Conservation (phyloP, 2,797 vertebrate species). For the Pristis pectinata region DNA sequence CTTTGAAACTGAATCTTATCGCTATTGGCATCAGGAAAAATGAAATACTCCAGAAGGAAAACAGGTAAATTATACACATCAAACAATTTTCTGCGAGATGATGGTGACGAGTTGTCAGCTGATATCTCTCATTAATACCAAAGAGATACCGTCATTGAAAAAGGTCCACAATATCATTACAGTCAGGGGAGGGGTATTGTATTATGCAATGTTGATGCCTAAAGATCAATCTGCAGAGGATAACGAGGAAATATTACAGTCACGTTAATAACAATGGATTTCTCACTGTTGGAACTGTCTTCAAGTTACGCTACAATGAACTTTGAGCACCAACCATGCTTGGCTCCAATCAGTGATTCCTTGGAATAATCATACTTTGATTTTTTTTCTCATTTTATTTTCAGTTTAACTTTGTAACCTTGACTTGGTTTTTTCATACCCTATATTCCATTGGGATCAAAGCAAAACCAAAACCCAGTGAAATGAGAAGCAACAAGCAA, state of each 20-base stretch:
- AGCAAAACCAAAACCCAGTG: slow-evolving; percentile 40
- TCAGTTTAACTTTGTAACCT: background rate
- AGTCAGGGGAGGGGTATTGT: background rate
- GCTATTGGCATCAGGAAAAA: background rate
- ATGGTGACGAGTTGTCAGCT: background rate
- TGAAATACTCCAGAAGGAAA: slow-evolving; percentile 26
- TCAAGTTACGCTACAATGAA: background rate
- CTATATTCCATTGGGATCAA: slow-evolving; percentile 19
- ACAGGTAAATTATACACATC: background rate
- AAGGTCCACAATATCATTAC: background rate
- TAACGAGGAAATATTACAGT: background rate
- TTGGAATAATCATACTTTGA: background rate
- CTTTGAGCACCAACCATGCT: background rate
- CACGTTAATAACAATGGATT: background rate
- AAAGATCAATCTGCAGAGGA: background rate
- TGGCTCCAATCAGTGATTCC: slow-evolving; percentile 9
- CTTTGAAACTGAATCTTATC: slow-evolving; percentile 13
- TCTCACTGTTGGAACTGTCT: slow-evolving; percentile 11
- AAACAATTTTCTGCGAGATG: background rate
- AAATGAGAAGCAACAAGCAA: background rate
- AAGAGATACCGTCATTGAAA: slow-evolving; percentile 32
- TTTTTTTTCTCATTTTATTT: background rate
- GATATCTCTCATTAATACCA: slow-evolving; percentile 20
- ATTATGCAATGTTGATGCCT: slow-evolving; percentile 14
- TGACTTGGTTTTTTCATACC: slow-evolving; percentile 40